phyloP scores from a whole-genome alignment of 2,888 invertebrate genomes.

The Synergus itoensis region DNA sequence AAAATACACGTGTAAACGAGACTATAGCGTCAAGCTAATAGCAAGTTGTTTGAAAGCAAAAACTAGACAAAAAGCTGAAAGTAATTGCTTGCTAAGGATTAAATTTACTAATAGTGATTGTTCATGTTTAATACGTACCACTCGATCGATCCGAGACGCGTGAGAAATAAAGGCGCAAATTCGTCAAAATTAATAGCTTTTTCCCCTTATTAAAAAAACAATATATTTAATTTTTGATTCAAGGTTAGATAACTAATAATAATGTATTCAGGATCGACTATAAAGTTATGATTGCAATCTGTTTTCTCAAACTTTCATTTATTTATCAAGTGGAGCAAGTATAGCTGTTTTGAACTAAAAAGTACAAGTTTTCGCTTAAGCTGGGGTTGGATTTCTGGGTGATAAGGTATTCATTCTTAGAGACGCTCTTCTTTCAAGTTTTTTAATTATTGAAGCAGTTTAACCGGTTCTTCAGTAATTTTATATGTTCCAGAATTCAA shows the following conservation, averaged over 20 bases:
- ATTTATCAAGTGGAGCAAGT: constrained; percentile 67
- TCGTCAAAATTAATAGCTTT: constrained; percentile 74
- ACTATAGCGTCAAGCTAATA: constrained; percentile 38
- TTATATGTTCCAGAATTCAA: not conserved
- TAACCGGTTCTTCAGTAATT: not conserved
- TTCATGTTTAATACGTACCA: constrained; percentile 73
- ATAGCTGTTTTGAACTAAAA: constrained; percentile 67
- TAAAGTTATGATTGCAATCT: constrained; percentile 58
- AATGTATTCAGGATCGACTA: constrained; percentile 58
- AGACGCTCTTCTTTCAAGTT: not conserved
- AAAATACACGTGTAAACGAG: constrained; percentile 11
- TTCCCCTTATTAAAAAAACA: constrained; percentile 56
- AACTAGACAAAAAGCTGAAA: constrained; percentile 71
- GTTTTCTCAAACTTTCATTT: constrained; percentile 65
- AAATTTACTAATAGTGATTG: constrained; percentile 49
- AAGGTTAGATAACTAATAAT: constrained; percentile 49
- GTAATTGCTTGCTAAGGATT: constrained; percentile 62
- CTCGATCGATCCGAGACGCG: constrained; percentile 78
- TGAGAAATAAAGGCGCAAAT: constrained; percentile 78
- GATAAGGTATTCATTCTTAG: constrained; percentile 54
- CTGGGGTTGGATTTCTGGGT: constrained; percentile 68
- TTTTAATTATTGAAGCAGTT: not conserved
- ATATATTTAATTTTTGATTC: constrained; percentile 51
- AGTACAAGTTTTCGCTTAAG: constrained; percentile 70
- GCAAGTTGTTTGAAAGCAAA: constrained; percentile 51